Evolutionary conservation across 1,140 invertebrate species (phyloP), one percentile per base, ranked within the genome.

Genomic region (Ganaspis sp.): DNA sequence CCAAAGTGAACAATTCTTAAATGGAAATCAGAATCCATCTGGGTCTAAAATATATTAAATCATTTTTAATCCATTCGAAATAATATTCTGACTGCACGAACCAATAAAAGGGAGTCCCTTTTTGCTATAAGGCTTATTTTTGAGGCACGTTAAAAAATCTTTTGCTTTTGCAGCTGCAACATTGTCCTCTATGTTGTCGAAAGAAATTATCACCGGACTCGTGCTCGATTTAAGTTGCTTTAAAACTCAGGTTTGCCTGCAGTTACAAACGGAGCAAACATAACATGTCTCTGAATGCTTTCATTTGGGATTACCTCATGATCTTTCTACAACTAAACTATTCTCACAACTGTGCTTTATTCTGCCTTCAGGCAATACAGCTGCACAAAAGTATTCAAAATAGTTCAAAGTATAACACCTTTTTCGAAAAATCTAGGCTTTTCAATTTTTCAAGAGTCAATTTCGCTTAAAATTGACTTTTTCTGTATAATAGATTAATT

Each of bases 251-350:
- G 23, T 64, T 64, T 29, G 58, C 58, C 12, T 64, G 5, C 23
- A 34, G 58, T 64, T 29, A 64, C 26, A 64, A 64, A 72, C 77
- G 79, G 75, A 81, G 58, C 77, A 81, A 81, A 81, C 78, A 74
- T 75, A 81, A 83, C 77, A 77, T 80, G 82, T 81, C 78, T 74
- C 80, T 81, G 78, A 81, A 81, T 83, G 80, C 80, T 83, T 76
- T 81, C 82, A 76, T 83, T 83, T 79, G 78, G 82, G 26, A 29
- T 64, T 64, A 29, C 23, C 23, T 29, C 4, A 64, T 26, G 54
- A 64, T 6, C 23, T n/a, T 15, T 64, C 80, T 77, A 81, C 79
- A 70, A 77, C 76, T 73, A 77, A 81, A 83, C 79, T 76, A 83
- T 79, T 64, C 26, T 64, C n/a, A 29, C 58, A n/a, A 64, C 23